phyloP scores from a whole-genome alignment of 1,140 invertebrate species.

The Zaprionus kolodkinae region DNA sequence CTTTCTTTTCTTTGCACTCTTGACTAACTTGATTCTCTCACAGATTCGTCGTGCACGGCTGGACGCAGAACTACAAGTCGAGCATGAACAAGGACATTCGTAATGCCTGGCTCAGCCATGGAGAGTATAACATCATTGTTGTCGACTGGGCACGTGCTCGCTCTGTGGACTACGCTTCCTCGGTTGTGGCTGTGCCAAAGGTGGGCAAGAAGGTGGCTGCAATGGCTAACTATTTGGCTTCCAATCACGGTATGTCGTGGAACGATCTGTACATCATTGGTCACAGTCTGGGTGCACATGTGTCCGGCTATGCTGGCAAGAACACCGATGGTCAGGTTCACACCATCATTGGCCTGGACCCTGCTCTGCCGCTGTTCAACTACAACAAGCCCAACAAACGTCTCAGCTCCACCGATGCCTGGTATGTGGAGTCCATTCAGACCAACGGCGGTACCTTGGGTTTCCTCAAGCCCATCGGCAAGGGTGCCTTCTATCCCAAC shows the following conservation, averaged over 20 bases:
- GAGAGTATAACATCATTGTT: slow-evolving; percentile 85
- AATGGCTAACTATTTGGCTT: slow-evolving; percentile 80
- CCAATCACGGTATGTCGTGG: slow-evolving; percentile 65
- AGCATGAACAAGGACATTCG: slow-evolving; percentile 68
- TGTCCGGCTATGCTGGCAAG: slow-evolving; percentile 85
- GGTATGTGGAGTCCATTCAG: slow-evolving; percentile 85
- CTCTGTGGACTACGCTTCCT: slow-evolving; percentile 85
- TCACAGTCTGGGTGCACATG: slow-evolving; percentile 85
- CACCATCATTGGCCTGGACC: slow-evolving; percentile 84
- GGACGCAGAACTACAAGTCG: slow-evolving; percentile 64
- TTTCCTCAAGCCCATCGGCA: slow-evolving; percentile 84
- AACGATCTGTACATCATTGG: slow-evolving; percentile 80
- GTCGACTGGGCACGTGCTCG: slow-evolving; percentile 87
- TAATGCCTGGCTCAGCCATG: slow-evolving; percentile 85
- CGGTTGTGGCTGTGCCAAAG: slow-evolving; percentile 71
- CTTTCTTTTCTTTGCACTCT: no score
- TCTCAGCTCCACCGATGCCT: slow-evolving; percentile 83
- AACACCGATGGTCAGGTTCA: slow-evolving; percentile 69
- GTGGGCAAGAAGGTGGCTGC: slow-evolving; percentile 75
- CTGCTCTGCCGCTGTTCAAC: slow-evolving; percentile 84
- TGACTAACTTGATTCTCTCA: neutral
- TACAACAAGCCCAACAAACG: slow-evolving; percentile 62
- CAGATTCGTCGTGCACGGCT: slow-evolving; percentile 77
- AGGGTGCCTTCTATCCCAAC: slow-evolving; percentile 86
- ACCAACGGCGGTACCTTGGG: slow-evolving; percentile 85